Base-by-base conservation (phyloP, 2,797 vertebrate species). In the Pempheris klunzingeri region DNA sequence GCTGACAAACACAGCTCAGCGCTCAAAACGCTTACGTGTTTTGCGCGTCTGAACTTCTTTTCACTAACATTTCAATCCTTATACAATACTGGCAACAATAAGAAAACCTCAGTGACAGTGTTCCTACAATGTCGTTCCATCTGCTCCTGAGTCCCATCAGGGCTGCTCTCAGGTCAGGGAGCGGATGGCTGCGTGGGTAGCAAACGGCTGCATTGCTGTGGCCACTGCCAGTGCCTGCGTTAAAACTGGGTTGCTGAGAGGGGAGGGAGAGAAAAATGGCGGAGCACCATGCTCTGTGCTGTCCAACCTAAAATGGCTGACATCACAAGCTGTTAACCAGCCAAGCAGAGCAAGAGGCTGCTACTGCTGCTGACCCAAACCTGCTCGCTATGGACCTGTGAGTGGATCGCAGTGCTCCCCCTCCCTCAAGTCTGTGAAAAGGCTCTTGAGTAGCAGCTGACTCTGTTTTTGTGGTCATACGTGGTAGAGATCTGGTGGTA, bases 301-400 rank as follows among this genome's bases (percentile, higher is more conserved):
- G 94, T 93, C 93, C 94, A 90, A 94, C 91, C 93, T 95, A 96
- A 96, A 95, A 96, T 96, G 95, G 95, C 95, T 94, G 95, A 95
- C 94, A 94, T 94, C 92, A 94, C 92, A 92, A 91, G 87, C 93
- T 92, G 91, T 87, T 89, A 89, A 91, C 90, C 93, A 94, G 90
- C 86, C 88, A 93, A 91, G 89, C 92, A 91, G 89, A 88, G 88
- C 88, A 87, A 53, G 80, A 87, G 85, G 90, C 92, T 86, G 86
- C 84, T 85, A 54, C 77, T 58, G 87, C 87, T 90, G 81, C 84
- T 90, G 91, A 92, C 90, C 91, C 80, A 69, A 88, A 85, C 88
- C 78, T 77, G 65, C 69, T 76, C 7, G 26, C 84, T 74, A 71
- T 77, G 80, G 84, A 83, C 50, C 62, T 54, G 80, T 6, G 52